Evolutionary conservation across 2,113 vertebrate species (phyloP).

Genomic region (Nicator chloris): DNA sequence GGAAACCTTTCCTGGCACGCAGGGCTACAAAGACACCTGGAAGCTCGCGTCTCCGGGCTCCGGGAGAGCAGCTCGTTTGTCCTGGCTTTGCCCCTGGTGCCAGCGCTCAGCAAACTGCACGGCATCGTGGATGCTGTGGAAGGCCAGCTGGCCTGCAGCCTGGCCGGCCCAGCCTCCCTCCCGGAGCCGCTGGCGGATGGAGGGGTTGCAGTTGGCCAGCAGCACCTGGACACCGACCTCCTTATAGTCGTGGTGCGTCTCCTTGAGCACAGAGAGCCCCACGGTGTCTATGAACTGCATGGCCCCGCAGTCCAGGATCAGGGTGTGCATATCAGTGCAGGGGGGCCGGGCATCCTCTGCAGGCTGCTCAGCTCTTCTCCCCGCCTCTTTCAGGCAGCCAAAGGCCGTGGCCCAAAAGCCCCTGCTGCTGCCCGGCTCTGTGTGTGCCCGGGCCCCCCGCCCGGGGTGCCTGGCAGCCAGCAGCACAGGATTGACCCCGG

Average conservation of each 20-base stretch:
- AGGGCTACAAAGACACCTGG: neutral
- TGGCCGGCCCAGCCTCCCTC: constrained; percentile 70
- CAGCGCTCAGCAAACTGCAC: constrained; percentile 44
- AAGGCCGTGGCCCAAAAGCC: neutral
- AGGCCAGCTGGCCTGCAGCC: constrained; percentile 42
- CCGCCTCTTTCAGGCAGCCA: neutral
- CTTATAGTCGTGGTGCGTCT: constrained; percentile 72
- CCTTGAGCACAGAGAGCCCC: constrained; percentile 78
- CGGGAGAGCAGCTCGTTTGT: neutral
- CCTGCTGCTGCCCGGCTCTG: neutral
- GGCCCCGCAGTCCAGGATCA: constrained; percentile 82
- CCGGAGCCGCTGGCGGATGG: constrained; percentile 71
- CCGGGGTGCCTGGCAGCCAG: constrained; percentile 60
- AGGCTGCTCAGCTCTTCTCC: neutral
- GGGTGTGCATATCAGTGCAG: constrained; percentile 37
- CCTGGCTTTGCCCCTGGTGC: neutral
- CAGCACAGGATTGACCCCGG: constrained; percentile 72
- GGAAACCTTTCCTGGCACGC: neutral
- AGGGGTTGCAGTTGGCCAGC: constrained; percentile 78
- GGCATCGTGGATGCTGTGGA: constrained; percentile 63
- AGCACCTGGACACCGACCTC: constrained; percentile 72
- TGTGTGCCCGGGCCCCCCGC: neutral
- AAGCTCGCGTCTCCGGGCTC: neutral
- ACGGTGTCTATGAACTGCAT: constrained; percentile 82
- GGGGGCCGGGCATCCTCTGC: neutral